Evolutionary conservation across 2,888 invertebrate species (phyloP), one percentile per base, ranked within the genome.

Genomic region (Therioaphis trifolii): DNA sequence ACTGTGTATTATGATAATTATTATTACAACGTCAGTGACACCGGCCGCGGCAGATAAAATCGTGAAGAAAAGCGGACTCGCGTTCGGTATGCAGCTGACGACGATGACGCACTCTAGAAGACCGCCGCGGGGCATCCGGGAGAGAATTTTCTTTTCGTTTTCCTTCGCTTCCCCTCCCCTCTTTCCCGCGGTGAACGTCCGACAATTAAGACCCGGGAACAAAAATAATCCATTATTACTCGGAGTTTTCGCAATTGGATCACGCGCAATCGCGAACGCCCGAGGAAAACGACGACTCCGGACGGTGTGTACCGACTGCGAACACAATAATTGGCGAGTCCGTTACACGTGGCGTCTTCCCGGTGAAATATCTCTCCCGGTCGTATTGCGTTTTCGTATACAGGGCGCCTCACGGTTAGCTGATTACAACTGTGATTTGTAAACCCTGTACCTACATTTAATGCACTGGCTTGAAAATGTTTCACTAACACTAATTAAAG

Each of bases 81-180:
- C 27, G 46, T 77, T 77, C 63, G 29, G 63, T 63, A 77, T 77
- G 63, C 76, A 77, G n/a, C 29, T 14, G 63, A 69, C 40, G 40
- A n/a, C 43, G 4, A 35, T 21, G 40, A 18, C 7, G n/a, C 55
- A 21, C 11, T 11, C n/a, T n/a, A n/a, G n/a, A n/a, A n/a, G 35
- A 55, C n/a, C 55, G 46, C 55, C 55, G 4, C 46, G n/a, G 52
- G 4, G 49, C 1, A 14, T 12, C 29, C 72, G 29, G n/a, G n/a
- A 15, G 12, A 29, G 52, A 72, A n/a, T 72, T 52, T 72, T 72
- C 29, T n/a, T 27, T 63, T n/a, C 18, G 4, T 63, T 63, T 46
- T 29, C 43, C 15, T 35, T 35, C 35, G 7, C 7, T 7, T 35
- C 35, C 35, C 35, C 35, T 7, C 7, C 4, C 3, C 35, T 35